phyloP scores from a whole-genome alignment of 2,797 vertebrate genomes.

The Fistularia commersonii region DNA sequence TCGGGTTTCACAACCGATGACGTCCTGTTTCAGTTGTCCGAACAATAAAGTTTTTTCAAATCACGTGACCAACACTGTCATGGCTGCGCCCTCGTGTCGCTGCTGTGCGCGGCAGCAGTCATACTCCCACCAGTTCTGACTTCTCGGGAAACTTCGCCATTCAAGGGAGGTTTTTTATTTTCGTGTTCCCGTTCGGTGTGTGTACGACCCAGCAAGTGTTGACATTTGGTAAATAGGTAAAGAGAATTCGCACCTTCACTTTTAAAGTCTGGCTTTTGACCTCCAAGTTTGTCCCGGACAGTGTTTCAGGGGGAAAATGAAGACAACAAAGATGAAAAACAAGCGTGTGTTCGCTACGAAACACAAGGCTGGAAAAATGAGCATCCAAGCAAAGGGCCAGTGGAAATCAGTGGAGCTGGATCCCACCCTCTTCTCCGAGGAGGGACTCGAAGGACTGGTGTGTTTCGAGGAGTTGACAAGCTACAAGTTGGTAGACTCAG shows the following conservation, averaged over 20 bases:
- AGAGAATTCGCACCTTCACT: too few relatives aligned
- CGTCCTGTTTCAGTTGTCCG: not conserved
- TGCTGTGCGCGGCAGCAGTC: slow-evolving; percentile 27
- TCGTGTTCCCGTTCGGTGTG: too few relatives aligned
- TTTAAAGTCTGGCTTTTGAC: too few relatives aligned
- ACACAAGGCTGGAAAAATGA: slow-evolving; percentile 54
- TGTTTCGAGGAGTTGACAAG: slow-evolving; percentile 93
- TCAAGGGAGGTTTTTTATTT: slow-evolving; percentile 9
- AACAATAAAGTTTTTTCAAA: slow-evolving; percentile 62
- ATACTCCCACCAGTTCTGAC: not conserved
- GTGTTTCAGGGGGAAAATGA: slow-evolving; percentile 67
- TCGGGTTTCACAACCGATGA: not conserved
- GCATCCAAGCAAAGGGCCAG: slow-evolving; percentile 79
- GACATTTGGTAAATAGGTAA: not conserved
- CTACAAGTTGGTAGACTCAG: slow-evolving; percentile 80
- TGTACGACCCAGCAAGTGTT: not conserved
- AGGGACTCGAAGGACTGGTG: slow-evolving; percentile 83
- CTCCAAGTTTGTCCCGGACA: too few relatives aligned
- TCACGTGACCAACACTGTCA: slow-evolving; percentile 61
- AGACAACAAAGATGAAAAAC: slow-evolving; percentile 50
- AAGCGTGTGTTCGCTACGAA: slow-evolving; percentile 19
- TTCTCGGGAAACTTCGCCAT: not conserved
- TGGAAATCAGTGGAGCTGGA: slow-evolving; percentile 88
- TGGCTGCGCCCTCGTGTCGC: slow-evolving; percentile 70
- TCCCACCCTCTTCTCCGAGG: slow-evolving; percentile 82